Evolutionary conservation across 2,888 invertebrate species (phyloP).

Genomic region (Lathronympha strigana): DNA sequence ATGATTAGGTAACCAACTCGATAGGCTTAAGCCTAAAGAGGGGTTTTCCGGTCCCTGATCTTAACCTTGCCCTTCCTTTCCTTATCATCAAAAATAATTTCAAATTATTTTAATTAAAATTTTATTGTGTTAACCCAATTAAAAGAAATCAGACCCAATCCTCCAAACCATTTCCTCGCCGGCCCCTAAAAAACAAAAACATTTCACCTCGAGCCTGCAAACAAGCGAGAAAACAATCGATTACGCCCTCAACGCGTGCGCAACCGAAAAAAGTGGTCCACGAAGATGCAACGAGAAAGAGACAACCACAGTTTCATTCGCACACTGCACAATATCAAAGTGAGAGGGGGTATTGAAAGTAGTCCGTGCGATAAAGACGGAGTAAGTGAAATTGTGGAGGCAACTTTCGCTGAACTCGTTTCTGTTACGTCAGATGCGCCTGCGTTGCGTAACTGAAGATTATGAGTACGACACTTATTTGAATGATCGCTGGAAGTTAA

Average conservation of each 20-base stretch:
- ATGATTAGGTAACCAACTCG: no score
- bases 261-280: slow-evolving; percentile 70
- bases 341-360: slow-evolving; percentile 54
- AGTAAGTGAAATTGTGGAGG: slow-evolving; percentile 76
- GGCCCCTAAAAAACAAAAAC: slow-evolving; percentile 49
- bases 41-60: no score
- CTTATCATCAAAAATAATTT: no score
- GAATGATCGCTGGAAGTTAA: slow-evolving; percentile 73
- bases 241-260: slow-evolving; percentile 74
- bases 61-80: not conserved
- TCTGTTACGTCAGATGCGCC: slow-evolving; percentile 76
- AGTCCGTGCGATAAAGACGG: slow-evolving; percentile 59
- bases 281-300: slow-evolving; percentile 68
- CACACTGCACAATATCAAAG: slow-evolving; percentile 36
- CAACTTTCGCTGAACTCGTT: slow-evolving; percentile 82
- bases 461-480: slow-evolving; percentile 80
- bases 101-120: no score
- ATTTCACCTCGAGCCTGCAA: slow-evolving; percentile 52
- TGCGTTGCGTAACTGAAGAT: slow-evolving; percentile 74
- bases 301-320: slow-evolving; percentile 49
- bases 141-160: slow-evolving; percentile 23
- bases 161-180: slow-evolving; percentile 33
- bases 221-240: slow-evolving; percentile 70
- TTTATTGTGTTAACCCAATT: not conserved
- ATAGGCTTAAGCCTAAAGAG: no score